Evolutionary conservation across 1,140 invertebrate genomes (phyloP).

Genomic region (Heliothis subflexa): DNA sequence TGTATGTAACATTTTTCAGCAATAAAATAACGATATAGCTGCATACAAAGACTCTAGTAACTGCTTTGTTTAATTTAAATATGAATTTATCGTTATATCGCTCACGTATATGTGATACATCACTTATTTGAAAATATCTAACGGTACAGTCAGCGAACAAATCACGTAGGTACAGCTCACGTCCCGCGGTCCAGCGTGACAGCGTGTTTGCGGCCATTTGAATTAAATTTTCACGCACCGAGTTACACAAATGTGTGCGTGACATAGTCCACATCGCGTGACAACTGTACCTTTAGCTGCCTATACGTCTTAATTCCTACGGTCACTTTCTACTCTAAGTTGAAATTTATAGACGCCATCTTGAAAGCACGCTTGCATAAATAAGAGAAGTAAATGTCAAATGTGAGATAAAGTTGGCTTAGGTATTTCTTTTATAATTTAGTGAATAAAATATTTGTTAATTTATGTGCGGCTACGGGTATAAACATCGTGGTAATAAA

Average conservation of each 20-base stretch:
- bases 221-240: conserved; percentile 55
- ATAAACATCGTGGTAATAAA: not conserved
- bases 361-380: conserved; percentile 27
- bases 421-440: conserved; percentile 6
- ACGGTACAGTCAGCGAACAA: conserved; percentile 38
- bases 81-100: too few species aligned
- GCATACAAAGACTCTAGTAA: too few species aligned
- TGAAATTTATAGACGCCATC: conserved; percentile 37
- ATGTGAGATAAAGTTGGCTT: not conserved
- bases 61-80: too few species aligned
- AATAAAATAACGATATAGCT: too few species aligned
- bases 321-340: conserved; percentile 30
- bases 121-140: not conserved
- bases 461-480: not conserved
- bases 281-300: conserved; percentile 10
- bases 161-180: conserved; percentile 51
- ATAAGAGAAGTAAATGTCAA: conserved; percentile 28
- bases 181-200: conserved; percentile 18
- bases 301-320: conserved; percentile 44
- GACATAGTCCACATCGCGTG: conserved; percentile 28
- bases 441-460: not conserved
- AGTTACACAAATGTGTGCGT: conserved; percentile 34
- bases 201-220: conserved; percentile 47
- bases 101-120: not conserved
- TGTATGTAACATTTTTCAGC: too few species aligned